phyloP scores from a whole-genome alignment of 2,888 invertebrate species.

The Patella ulyssiponensis region DNA sequence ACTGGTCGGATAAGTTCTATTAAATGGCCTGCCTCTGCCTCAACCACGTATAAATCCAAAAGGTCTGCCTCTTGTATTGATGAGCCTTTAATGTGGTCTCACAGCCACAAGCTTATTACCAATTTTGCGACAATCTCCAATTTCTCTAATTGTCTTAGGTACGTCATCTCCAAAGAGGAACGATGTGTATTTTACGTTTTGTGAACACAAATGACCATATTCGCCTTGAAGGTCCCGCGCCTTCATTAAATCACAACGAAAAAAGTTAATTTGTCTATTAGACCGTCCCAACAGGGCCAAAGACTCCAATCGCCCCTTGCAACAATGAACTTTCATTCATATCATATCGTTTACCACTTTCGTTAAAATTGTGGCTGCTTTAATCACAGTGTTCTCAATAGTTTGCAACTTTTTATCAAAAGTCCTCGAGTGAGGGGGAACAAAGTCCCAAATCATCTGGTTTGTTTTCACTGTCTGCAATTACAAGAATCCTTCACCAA shows the following conservation, averaged over 20 bases:
- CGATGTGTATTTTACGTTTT: no score
- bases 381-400: slow-evolving; percentile 17
- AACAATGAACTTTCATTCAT: neutral
- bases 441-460: no score
- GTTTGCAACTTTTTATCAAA: neutral
- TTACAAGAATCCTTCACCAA: slow-evolving; percentile 9
- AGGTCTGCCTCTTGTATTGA: neutral
- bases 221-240: neutral
- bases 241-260: neutral
- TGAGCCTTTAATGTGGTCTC: neutral
- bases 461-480: no score
- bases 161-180: neutral
- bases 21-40: no score
- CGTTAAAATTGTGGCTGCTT: slow-evolving; percentile 5
- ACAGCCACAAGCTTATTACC: no score
- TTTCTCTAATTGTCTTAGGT: neutral
- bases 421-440: neutral
- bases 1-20: neutral
- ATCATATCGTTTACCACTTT: slow-evolving; percentile 1
- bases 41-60: no score
- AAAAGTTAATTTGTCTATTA: slow-evolving; percentile 6
- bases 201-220: slow-evolving; percentile 4
- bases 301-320: neutral
- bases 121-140: no score
- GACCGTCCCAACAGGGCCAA: slow-evolving; percentile 13